Conservation (phyloP, 2,797 vertebrate species). For the Carcharodon carcharias region DNA sequence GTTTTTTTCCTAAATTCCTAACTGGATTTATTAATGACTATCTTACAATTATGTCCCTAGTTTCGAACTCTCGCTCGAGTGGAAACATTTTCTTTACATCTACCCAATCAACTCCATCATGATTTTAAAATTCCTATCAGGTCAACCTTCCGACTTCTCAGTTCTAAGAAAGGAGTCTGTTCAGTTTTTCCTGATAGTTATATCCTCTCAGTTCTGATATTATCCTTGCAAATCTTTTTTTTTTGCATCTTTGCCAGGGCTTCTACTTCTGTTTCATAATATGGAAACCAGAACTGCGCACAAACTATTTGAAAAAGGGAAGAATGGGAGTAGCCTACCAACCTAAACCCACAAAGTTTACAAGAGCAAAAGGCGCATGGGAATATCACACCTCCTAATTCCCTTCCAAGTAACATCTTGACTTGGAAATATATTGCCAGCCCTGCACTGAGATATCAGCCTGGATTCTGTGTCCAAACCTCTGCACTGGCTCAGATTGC, state of each 20-base stretch:
- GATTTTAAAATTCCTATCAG: neutral
- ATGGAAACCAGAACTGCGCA: neutral
- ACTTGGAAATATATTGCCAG: no score
- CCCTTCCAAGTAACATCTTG: neutral
- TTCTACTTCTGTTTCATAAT: neutral
- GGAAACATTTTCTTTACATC: neutral
- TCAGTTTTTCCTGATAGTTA: neutral
- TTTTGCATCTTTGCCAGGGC: neutral
- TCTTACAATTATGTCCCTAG: neutral
- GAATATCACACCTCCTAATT: neutral
- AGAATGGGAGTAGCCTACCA: neutral
- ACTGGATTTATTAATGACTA: neutral
- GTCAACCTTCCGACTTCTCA: neutral
- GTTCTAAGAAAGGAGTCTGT: neutral
- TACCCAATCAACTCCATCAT: neutral
- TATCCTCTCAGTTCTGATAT: neutral
- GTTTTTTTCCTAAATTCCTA: neutral
- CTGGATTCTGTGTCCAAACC: neutral
- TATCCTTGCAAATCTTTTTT: neutral
- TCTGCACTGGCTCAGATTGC: neutral
- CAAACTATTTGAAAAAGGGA: neutral
- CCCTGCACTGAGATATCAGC: neutral
- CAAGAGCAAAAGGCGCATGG: neutral
- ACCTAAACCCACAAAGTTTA: no score
- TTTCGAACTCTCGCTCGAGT: neutral